Evolutionary conservation across 2,888 invertebrate species (phyloP), one percentile per base, ranked within the genome.

Genomic region (Synanthedon andrenaeformis): DNA sequence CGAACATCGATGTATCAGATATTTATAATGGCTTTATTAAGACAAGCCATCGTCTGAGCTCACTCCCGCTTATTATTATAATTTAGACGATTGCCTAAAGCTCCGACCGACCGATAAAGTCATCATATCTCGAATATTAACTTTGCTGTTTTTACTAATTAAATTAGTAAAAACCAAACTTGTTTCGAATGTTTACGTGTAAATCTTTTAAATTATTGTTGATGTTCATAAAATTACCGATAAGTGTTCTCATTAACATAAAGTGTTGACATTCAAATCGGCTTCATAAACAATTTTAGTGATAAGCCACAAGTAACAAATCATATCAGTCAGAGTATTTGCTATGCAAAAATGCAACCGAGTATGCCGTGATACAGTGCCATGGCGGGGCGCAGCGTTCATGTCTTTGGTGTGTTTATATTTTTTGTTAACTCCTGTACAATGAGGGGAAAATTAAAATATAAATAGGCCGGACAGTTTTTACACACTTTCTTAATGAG

Each of bases 1-100:
- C 72, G 70, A 74, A 76, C 74, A 69, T 69, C 69, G 76, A 74
- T 70, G 76, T 76, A 80, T 82, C 79, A 81, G 79, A 84, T 83
- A 84, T 85, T 79, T 85, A 80, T 86, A 86, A 87, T 87, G 82
- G 79, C 87, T 87, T 84, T 85, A 87, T 87, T 83, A 85, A 85
- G 81, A 76, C 79, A 69, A 74, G 74, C 78, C 72, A 78, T 79
- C 74, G 76, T 65, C 66, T 70, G 74, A 76, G 74, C 78, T 82
- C 82, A 81, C 83, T 79, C 83, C 82, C 85, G 81, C 79, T 86
- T 87, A 86, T 87, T 87, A 86, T 84, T 80, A 81, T 87, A 86
- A 87, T 86, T 82, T 84, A 86, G 84, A 83, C 82, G 82, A 79
- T 74, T 84, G 83, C 84, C 85, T 74, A 82, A 82, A 86, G 84